These are phyloP conservation scores for Macrosiphum euphorbiae DNA, from an alignment of 2,888 invertebrate species.

Conservation along the genomic window DNA sequence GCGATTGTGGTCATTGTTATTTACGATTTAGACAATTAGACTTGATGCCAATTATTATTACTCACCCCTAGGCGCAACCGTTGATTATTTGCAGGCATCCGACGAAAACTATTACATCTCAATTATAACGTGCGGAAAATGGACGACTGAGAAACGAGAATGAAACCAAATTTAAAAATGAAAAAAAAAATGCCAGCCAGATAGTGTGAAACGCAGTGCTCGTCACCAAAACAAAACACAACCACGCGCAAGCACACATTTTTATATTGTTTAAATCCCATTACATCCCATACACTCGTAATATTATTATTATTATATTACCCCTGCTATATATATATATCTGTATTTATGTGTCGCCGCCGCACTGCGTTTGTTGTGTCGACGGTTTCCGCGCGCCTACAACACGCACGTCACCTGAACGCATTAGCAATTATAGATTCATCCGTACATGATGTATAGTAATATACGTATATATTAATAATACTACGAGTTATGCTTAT, in stretches of 20 bases:
- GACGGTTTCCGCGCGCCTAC: not conserved
- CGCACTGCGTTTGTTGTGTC: not conserved
- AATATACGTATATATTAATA: not conserved
- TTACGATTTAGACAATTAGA: not conserved
- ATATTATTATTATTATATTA: not conserved
- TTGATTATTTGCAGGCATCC: not conserved
- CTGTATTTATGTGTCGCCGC: not conserved
- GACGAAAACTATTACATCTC: not conserved
- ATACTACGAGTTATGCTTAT: not conserved
- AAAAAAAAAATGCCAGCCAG: not conserved
- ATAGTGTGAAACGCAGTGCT: not conserved
- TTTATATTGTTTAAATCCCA: slow-evolving; percentile 41
- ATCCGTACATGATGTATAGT: not conserved
- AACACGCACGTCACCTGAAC: not conserved
- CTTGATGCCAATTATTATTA: not conserved
- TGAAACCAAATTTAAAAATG: not conserved
- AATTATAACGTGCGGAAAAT: not conserved
- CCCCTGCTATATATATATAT: not conserved
- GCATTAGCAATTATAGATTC: not conserved
- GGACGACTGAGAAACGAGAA: not conserved
- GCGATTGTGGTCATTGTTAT: not conserved
- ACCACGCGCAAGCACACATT: not conserved
- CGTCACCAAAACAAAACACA: not conserved
- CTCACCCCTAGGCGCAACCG: not conserved
- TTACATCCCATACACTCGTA: not conserved